Conservation (phyloP, 2,888 invertebrate species). For the Coelinius sp. region DNA sequence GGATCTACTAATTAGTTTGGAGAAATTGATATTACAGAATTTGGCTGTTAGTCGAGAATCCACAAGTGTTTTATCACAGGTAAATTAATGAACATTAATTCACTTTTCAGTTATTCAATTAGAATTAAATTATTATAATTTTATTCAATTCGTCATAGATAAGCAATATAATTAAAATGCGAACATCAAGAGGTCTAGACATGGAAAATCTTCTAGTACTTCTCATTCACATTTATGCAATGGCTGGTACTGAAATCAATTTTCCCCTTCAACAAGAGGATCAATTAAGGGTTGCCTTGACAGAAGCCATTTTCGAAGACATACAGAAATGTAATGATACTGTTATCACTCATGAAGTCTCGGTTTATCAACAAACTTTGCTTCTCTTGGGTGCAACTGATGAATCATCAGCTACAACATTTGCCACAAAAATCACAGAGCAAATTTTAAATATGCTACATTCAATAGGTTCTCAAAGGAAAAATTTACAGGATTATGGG, state of each 20-base stretch:
- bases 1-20: conserved; percentile 76
- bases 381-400: conserved; percentile 60
- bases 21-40: conserved; percentile 74
- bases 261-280: conserved; percentile 74
- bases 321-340: conserved; percentile 64
- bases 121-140: too few species aligned
- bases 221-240: conserved; percentile 76
- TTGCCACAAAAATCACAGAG: conserved; percentile 64
- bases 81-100: conserved; percentile 40
- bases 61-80: conserved; percentile 72
- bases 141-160: conserved; percentile 71
- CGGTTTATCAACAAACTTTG: conserved; percentile 62
- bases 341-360: conserved; percentile 52
- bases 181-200: conserved; percentile 73
- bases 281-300: conserved; percentile 71
- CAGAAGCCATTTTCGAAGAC: conserved; percentile 76
- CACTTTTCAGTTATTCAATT: conserved; percentile 40
- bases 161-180: conserved; percentile 74
- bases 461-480: conserved; percentile 67
- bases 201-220: conserved; percentile 76
- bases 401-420: conserved; percentile 55
- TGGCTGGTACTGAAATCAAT: conserved; percentile 74
- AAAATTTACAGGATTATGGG: conserved; percentile 69
- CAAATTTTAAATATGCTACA: conserved; percentile 66
- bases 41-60: conserved; percentile 69